Base-by-base conservation (phyloP, 1,140 invertebrate species). In the Telenomus remus region DNA sequence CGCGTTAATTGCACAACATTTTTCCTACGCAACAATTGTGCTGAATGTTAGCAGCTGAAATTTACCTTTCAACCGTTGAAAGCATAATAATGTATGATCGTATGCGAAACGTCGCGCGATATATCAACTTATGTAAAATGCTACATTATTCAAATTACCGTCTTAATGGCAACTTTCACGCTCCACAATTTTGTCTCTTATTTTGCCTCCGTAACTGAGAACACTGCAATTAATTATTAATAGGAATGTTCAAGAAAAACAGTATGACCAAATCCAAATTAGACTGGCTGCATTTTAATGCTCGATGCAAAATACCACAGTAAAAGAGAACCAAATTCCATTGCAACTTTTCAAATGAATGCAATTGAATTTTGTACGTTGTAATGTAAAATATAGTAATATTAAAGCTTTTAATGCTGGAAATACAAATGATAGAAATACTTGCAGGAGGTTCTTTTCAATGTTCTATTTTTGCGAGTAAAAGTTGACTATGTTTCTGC, bases 1-100 rank as follows among this genome's bases (percentile, higher is more conserved):
- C 50, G 48, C 63, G 68, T 72, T 77, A 71, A 77, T 77, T 77
- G 59, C 74, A 70, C 19, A 44, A 76, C 68, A 77, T 77, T 77
- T 77, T 77, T 64, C 61, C 63, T 27, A 51, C 56, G 55, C 57
- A 27, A 57, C 61, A 74, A 63, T 68, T 39, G 50, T 51, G 46
- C 47, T 48, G 63, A 74, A 73, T 61, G 70, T 60, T 65, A 16
- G 54, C 46, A 13, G 49, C 59, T 49, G 19, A 70, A 76, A 69
- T 76, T 76, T 53, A 69, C 55, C 56, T 65, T 61, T 50, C 61
- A 44, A 49, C 34, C 14, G 50, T 15, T 73, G 61, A 73, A 61
- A 73, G 56, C 61, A n/a, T 54, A 64, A 59, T 65, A 73, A 73
- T 66, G 50, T 46, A 66, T 39, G 61, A 73, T 73, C 56, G 59